These are phyloP conservation scores for Patagioenas fasciata DNA, from an alignment of 2,113 vertebrate species.

Conservation along the genomic window DNA sequence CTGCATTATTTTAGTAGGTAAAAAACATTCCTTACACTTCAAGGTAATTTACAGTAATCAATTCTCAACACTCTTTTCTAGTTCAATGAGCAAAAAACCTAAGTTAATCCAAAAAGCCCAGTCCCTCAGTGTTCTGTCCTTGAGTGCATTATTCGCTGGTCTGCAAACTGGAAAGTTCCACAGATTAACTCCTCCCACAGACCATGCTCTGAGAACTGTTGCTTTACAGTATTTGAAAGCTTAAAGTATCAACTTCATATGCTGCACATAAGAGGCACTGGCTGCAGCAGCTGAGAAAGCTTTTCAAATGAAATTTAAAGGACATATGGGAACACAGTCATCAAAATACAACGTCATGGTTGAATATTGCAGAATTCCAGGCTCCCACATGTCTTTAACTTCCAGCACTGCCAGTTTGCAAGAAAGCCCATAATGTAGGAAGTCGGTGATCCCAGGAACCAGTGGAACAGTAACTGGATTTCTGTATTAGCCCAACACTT, in stretches of 20 bases:
- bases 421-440: neutral
- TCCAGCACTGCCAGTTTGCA: neutral
- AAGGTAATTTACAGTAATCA: neutral
- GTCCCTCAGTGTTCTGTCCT: neutral
- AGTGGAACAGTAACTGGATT: neutral
- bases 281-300: neutral
- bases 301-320: conserved; percentile 3
- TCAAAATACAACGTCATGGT: neutral
- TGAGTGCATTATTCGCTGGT: neutral
- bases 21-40: neutral
- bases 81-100: neutral
- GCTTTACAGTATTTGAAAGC: neutral
- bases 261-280: neutral
- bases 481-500: neutral
- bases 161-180: neutral
- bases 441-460: neutral
- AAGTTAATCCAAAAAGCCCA: neutral
- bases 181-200: neutral
- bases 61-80: neutral
- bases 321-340: neutral
- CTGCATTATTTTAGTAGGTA: neutral
- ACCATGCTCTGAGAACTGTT: neutral
- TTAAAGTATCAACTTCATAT: neutral
- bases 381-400: neutral
- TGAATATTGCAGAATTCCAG: neutral